Percentiles rank a stretch among this genome's conserved stretches.
phyloP scores from a whole-genome alignment of 2,888 invertebrate genomes.

The Acanthosepion pharaonis region DNA sequence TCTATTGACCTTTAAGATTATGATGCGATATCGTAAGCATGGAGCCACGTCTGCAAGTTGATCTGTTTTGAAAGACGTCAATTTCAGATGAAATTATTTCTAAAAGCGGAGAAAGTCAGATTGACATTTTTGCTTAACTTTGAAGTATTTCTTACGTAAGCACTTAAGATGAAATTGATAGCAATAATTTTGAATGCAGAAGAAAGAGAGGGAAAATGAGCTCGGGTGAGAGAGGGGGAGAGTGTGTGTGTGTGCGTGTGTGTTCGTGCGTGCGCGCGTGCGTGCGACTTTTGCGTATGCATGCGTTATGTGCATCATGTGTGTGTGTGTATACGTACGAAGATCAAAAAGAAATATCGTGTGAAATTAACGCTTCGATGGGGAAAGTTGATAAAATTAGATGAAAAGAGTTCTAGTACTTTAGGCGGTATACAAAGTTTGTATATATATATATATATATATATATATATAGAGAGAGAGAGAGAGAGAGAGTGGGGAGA shows the following conservation, averaged over 20 bases:
- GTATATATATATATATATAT: neutral
- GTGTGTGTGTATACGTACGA: neutral
- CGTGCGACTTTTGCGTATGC: neutral
- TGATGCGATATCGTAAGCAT: too few species aligned
- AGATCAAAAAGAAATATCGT: conserved; percentile 16
- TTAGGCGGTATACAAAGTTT: neutral
- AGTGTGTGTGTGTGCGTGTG: neutral
- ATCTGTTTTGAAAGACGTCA: too few species aligned
- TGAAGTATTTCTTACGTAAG: conserved; percentile 4
- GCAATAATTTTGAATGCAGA: neutral
- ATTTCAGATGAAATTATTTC: neutral
- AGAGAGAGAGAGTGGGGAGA: neutral
- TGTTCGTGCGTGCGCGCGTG: neutral
- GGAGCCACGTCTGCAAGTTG: too few species aligned
- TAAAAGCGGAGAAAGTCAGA: neutral
- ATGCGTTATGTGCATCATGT: too few species aligned
- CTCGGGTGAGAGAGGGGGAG: too few species aligned
- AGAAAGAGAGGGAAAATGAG: neutral
- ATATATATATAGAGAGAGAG: neutral
- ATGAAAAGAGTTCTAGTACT: neutral
- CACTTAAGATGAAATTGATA: neutral
- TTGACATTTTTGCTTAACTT: neutral
- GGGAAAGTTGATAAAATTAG: conserved; percentile 13
- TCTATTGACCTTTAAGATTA: too few species aligned
- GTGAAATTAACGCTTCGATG: conserved; percentile 33